Evolutionary conservation across 1,140 invertebrate genomes (phyloP).

Genomic region (Portunus trituberculatus): DNA sequence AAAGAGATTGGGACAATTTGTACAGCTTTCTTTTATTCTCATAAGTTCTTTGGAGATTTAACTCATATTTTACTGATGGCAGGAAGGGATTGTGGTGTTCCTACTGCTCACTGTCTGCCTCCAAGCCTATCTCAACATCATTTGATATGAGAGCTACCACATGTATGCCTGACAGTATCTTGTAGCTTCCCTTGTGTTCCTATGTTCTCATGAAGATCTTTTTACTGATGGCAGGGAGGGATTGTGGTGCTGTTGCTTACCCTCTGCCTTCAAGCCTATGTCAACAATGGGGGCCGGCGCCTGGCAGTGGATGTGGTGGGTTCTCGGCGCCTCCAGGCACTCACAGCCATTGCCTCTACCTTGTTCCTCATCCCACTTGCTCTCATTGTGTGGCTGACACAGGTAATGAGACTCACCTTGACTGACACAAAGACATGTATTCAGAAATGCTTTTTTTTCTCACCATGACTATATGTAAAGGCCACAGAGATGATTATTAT

Average conservation of each 20-base stretch:
- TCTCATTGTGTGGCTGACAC: constrained; percentile 77
- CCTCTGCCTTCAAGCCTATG: constrained; percentile 79
- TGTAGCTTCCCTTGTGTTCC: neutral
- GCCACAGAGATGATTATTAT: neutral
- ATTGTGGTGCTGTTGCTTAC: constrained; percentile 81
- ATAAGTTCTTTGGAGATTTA: neutral
- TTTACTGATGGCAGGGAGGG: constrained; percentile 79
- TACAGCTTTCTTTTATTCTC: neutral
- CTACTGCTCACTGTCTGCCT: constrained; percentile 80
- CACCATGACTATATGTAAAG: too few relatives aligned
- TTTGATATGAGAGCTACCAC: neutral
- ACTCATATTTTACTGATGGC: neutral
- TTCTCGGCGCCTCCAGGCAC: constrained; percentile 80
- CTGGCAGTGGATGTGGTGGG: constrained; percentile 82
- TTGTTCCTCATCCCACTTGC: constrained; percentile 80
- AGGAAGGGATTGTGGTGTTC: constrained; percentile 81
- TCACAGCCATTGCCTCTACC: constrained; percentile 80
- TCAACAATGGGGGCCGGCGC: constrained; percentile 80
- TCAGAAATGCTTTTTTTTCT: too few relatives aligned
- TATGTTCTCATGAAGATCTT: neutral
- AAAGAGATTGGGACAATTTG: neutral
- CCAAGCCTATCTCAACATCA: constrained; percentile 79
- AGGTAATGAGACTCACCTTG: constrained; percentile 52
- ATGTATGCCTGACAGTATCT: neutral
- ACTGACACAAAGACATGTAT: too few relatives aligned